A percentile compares a stretch with the other conserved stretches of the same genome.
Conservation (phyloP, 2,888 invertebrate species). For the Cheilosia vernalis region DNA sequence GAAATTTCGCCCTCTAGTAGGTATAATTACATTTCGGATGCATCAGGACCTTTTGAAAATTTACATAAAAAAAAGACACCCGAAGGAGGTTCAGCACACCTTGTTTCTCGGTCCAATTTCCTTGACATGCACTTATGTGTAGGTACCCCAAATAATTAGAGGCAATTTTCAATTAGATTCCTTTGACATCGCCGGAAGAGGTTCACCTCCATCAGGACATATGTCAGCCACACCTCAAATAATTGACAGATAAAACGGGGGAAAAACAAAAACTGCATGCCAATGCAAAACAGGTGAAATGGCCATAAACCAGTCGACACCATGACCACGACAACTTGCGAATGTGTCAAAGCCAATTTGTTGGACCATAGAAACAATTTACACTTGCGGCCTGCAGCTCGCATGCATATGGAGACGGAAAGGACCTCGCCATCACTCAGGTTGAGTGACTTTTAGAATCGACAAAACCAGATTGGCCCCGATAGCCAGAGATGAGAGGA, state of each 20-base stretch:
- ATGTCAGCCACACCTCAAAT: slow-evolving; percentile 62
- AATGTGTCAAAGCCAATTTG: slow-evolving; percentile 74
- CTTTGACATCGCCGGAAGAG: background rate
- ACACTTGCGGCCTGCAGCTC: slow-evolving; percentile 45
- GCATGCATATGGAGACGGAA: slow-evolving; percentile 2
- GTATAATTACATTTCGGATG: slow-evolving; percentile 54
- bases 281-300: slow-evolving; percentile 60
- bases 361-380: slow-evolving; percentile 64
- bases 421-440: slow-evolving; percentile 62
- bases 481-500: slow-evolving; percentile 30
- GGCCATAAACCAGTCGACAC: slow-evolving; percentile 56
- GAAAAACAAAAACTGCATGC: slow-evolving; percentile 20
- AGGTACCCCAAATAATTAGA: slow-evolving; percentile 57
- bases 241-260: slow-evolving; percentile 44
- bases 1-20: slow-evolving; percentile 26
- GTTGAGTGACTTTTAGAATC: slow-evolving; percentile 69
- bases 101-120: slow-evolving; percentile 30
- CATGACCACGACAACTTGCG: slow-evolving; percentile 56
- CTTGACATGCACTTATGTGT: slow-evolving; percentile 46
- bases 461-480: slow-evolving; percentile 59
- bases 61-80: slow-evolving; percentile 39
- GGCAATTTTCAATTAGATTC: slow-evolving; percentile 64
- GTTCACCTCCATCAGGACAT: slow-evolving; percentile 5
- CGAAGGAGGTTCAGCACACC: background rate
- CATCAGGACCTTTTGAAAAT: slow-evolving; percentile 41